Percentiles rank a stretch among this genome's conserved stretches.
phyloP scores from a whole-genome alignment of 2,888 invertebrate genomes.

The Zhuqinia jingwanae region DNA sequence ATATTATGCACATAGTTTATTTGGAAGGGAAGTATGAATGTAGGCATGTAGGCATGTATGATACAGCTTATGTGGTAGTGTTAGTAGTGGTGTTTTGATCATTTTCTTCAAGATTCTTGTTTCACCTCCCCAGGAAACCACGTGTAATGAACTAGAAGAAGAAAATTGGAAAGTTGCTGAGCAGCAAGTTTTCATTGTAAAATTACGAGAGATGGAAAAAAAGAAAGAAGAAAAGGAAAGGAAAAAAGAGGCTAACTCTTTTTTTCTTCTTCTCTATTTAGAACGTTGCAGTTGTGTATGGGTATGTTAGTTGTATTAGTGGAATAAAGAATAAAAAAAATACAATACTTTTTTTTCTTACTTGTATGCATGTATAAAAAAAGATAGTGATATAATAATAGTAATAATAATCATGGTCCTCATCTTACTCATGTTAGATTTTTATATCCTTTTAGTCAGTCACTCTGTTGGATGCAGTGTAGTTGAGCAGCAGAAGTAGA shows the following conservation, averaged over 20 bases:
- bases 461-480: neutral
- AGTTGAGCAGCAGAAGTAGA: neutral
- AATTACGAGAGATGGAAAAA: constrained; percentile 24
- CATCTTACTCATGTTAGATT: neutral
- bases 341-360: too few relatives aligned
- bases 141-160: constrained; percentile 48
- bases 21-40: too few relatives aligned
- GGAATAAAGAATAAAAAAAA: too few relatives aligned
- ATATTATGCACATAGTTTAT: too few relatives aligned
- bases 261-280: too few relatives aligned
- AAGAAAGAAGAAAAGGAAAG: too few relatives aligned
- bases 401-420: neutral
- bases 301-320: too few relatives aligned
- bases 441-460: constrained; percentile 31
- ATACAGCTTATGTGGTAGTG: too few relatives aligned
- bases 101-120: constrained; percentile 41
- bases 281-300: too few relatives aligned
- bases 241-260: constrained; percentile 6
- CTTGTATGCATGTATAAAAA: neutral
- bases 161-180: constrained; percentile 51
- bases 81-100: constrained; percentile 45
- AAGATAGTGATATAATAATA: neutral
- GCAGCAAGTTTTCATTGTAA: constrained; percentile 46
- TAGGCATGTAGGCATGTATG: too few relatives aligned
- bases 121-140: constrained; percentile 48